These are phyloP conservation scores for Gyps fulvus DNA, from an alignment of 2,113 vertebrate genomes.

Conservation along the genomic window DNA sequence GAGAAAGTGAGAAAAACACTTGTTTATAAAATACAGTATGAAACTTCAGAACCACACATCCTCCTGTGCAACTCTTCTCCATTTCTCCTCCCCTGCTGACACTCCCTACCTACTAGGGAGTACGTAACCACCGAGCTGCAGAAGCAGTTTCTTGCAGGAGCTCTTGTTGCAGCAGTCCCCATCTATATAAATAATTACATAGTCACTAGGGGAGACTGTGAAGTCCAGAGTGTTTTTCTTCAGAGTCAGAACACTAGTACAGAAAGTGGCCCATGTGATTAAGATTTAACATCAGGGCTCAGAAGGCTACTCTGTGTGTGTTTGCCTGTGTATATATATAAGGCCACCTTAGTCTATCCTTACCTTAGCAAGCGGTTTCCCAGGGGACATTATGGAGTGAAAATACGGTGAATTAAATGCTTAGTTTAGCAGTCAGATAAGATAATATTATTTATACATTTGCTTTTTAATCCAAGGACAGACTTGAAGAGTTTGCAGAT, in stretches of 20 bases:
- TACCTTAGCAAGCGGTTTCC: not conserved
- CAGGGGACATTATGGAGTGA: not conserved
- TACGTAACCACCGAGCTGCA: not conserved
- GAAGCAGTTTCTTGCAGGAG: not conserved
- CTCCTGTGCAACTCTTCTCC: not conserved
- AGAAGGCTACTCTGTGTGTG: not conserved
- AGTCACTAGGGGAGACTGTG: not conserved
- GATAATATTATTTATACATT: not conserved
- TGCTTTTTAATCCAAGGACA: not conserved
- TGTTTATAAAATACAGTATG: constrained; percentile 34
- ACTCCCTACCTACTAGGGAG: not conserved
- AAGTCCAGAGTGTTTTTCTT: not conserved
- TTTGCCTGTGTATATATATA: not conserved
- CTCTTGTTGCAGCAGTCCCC: not conserved
- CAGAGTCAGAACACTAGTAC: not conserved
- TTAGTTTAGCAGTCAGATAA: not conserved
- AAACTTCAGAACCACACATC: constrained; percentile 10
- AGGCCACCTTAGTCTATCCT: not conserved
- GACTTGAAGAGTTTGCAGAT: not conserved
- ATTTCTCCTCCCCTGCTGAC: not conserved
- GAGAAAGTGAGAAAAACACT: constrained; percentile 24
- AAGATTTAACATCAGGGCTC: not conserved
- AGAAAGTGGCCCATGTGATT: not conserved
- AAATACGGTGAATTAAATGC: not conserved
- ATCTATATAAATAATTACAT: not conserved